Base-by-base conservation (phyloP, 2,888 invertebrate genomes). In the Lumbricus terrestris region DNA sequence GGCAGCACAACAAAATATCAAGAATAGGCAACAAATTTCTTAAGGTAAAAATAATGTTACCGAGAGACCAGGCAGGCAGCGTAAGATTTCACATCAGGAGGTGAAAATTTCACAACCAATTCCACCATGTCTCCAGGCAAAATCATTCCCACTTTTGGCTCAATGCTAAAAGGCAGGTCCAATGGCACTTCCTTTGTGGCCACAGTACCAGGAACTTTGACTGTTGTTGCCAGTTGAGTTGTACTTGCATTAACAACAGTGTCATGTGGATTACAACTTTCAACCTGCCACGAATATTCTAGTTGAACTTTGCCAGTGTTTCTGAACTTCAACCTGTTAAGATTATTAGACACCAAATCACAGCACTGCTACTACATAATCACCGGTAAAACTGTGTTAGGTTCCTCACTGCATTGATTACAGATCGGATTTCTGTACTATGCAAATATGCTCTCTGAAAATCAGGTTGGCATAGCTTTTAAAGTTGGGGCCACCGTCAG, bases 251-350 rank as follows among this genome's bases (percentile, higher is more conserved):
- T n/a, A n/a, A n/a, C 69, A n/a, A n/a, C 69, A 69, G 6, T 69
- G 69, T 69, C n/a, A n/a, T n/a, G 6, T 69, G n/a, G 29, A 69
- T n/a, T 69, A n/a, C 11, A 29, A 69, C 69, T 37, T 85, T 35
- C 85, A 85, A 37, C 35, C 34, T 85, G 85, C 85, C 85, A 85
- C 23, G 85, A 85, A 85, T 35, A 85, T 85, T 85, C 85, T 34
- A 85, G 37, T 20, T 37, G 85, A 85, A 85, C 37, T 34, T 85
- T 85, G 35, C 85, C 85, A 85, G 23, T 0, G 85, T 85, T 85
- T 35, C 85, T 85, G 85, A 85, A 34, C 37, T 35, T 35, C 37
- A 85, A 35, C n/a, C 85, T 85, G 85, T 37, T 34, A n/a, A 82
- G 29, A 38, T 5, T 82, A 33, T 34, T 18, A 69, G 69, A 69